These are phyloP conservation scores for Tragelaphus imberbis DNA, from an alignment of 2,113 vertebrate genomes.

Conservation along the genomic window DNA sequence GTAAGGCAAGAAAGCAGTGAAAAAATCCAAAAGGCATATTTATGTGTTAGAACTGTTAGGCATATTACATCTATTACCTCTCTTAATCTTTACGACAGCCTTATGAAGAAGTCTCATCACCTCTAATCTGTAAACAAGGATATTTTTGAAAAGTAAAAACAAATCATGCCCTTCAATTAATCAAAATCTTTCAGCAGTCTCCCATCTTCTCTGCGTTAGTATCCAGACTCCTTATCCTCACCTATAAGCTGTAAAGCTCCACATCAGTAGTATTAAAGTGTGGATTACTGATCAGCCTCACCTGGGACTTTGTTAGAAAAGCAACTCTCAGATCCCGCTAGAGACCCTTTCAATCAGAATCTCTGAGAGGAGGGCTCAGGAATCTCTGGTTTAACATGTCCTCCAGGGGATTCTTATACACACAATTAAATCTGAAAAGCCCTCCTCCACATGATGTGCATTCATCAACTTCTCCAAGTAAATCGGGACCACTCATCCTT, in stretches of 20 bases:
- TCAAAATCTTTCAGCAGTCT: neutral
- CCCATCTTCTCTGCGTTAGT: neutral
- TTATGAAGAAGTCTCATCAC: neutral
- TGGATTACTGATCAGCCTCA: neutral
- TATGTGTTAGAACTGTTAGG: neutral
- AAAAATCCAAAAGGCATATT: neutral
- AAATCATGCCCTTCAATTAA: neutral
- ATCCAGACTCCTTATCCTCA: neutral
- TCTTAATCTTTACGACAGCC: neutral
- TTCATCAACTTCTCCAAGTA: neutral
- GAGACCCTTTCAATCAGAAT: neutral
- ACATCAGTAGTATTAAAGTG: neutral
- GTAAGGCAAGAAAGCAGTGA: neutral
- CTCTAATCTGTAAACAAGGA: neutral
- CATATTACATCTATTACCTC: neutral
- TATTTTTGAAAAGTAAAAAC: neutral
- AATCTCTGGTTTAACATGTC: neutral
- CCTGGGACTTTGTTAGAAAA: neutral
- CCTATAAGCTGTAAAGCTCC: neutral
- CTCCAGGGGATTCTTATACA: neutral
- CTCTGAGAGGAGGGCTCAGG: neutral
- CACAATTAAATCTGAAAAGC: neutral
- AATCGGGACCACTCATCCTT: neutral
- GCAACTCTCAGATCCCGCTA: neutral
- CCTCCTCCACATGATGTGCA: neutral